phyloP scores from a whole-genome alignment of 2,797 vertebrate species.

The Nyctibius grandis region DNA sequence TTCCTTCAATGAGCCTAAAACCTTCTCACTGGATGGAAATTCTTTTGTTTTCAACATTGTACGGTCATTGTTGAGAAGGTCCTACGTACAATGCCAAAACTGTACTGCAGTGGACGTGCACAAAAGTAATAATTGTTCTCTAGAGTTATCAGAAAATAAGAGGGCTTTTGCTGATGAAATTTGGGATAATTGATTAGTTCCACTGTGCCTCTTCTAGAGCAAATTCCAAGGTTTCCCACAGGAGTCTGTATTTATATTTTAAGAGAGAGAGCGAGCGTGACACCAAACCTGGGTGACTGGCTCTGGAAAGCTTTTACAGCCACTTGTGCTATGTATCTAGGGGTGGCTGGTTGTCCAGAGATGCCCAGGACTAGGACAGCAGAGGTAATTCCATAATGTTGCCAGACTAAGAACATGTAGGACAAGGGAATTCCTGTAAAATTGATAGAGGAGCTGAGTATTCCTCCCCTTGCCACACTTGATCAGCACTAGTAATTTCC shows the following conservation, averaged over 20 bases:
- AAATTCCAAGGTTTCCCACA: not conserved
- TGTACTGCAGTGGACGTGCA: not conserved
- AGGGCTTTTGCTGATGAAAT: not conserved
- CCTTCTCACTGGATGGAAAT: not conserved
- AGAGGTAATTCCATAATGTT: not conserved
- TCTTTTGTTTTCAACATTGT: not conserved
- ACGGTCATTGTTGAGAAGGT: not conserved
- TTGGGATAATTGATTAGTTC: not conserved
- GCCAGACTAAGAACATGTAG: not conserved
- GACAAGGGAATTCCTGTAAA: not conserved
- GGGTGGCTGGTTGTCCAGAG: not conserved
- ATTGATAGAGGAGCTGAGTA: not conserved
- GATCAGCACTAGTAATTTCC: not conserved
- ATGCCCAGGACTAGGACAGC: not conserved
- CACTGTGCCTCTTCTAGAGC: not conserved
- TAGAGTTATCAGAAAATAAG: not conserved
- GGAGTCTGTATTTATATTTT: not conserved
- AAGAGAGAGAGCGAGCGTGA: not conserved
- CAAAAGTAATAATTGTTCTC: not conserved
- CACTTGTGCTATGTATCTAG: not conserved
- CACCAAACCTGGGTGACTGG: not conserved
- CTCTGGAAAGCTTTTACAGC: not conserved
- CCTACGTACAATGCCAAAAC: not conserved
- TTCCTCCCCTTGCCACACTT: not conserved
- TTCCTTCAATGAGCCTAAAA: not conserved